phyloP scores from a whole-genome alignment of 1,140 invertebrate genomes.

The Caerostris extrusa region DNA sequence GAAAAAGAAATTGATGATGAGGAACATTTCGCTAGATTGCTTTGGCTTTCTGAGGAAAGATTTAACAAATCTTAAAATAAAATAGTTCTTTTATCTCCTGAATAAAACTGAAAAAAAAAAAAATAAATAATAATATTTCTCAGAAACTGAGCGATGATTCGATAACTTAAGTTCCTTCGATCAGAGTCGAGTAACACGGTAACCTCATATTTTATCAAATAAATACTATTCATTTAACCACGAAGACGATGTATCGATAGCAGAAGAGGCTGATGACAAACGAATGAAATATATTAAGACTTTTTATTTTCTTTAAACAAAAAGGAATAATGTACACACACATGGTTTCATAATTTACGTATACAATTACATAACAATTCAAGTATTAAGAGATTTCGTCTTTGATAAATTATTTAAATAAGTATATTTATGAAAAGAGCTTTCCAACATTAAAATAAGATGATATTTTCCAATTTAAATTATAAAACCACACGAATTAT shows the following conservation, averaged over 20 bases:
- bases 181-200: constrained; percentile 50
- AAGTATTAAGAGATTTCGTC: too few relatives aligned
- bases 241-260: constrained; percentile 10
- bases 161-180: constrained; percentile 8
- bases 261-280: constrained; percentile 16
- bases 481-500: too few relatives aligned
- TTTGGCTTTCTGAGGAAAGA: too few relatives aligned
- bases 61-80: not conserved
- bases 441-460: too few relatives aligned
- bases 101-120: not conserved
- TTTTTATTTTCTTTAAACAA: not conserved
- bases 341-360: not conserved
- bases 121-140: not conserved
- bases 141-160: not conserved
- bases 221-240: constrained; percentile 31
- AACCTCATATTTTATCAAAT: constrained; percentile 39
- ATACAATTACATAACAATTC: not conserved
- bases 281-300: not conserved
- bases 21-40: not conserved
- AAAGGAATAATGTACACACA: not conserved
- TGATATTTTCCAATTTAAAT: too few relatives aligned
- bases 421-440: too few relatives aligned
- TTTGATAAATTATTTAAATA: too few relatives aligned
- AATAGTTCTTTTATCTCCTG: not conserved
- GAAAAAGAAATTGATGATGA: not conserved